Evolutionary conservation across 2,888 invertebrate species (phyloP).

Genomic region (Crepidodera aurea): DNA sequence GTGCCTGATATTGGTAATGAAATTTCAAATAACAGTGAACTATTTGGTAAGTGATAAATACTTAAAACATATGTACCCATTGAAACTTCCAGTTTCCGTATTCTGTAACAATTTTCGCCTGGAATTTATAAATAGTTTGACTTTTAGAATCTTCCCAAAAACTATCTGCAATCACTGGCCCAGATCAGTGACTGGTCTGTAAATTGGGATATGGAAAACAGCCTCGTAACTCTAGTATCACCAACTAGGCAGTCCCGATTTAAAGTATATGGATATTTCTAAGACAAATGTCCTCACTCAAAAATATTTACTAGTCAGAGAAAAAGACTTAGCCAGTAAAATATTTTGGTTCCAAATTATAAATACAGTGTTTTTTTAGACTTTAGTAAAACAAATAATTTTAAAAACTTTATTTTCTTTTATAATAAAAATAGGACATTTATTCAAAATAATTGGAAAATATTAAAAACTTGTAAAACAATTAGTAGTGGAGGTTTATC

Average conservation of each 20-base stretch:
- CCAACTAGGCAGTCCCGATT: constrained; percentile 42
- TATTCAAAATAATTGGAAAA: too few relatives aligned
- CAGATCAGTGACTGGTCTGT: constrained; percentile 49
- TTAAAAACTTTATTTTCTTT: too few relatives aligned
- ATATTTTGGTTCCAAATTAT: too few relatives aligned
- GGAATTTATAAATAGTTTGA: too few relatives aligned
- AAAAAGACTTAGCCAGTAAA: constrained; percentile 60
- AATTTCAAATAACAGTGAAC: constrained; percentile 30
- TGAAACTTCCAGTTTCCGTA: too few relatives aligned
- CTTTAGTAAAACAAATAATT: too few relatives aligned
- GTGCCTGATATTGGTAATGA: constrained; percentile 60
- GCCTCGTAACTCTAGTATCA: constrained; percentile 51
- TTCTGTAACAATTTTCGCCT: too few relatives aligned
- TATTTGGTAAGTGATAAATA: constrained; percentile 40
- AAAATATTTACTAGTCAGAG: constrained; percentile 56
- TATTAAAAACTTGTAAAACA: too few relatives aligned
- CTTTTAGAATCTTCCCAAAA: constrained; percentile 33
- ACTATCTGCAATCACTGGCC: constrained; percentile 26
- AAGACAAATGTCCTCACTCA: constrained; percentile 55
- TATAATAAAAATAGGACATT: too few relatives aligned
- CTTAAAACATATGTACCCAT: too few relatives aligned
- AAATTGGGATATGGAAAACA: constrained; percentile 60
- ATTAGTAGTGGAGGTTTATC: too few relatives aligned
- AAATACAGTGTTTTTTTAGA: too few relatives aligned
- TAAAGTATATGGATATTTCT: constrained; percentile 55